Base-by-base conservation (phyloP, 2,113 vertebrate genomes). In the Fulica atra region DNA sequence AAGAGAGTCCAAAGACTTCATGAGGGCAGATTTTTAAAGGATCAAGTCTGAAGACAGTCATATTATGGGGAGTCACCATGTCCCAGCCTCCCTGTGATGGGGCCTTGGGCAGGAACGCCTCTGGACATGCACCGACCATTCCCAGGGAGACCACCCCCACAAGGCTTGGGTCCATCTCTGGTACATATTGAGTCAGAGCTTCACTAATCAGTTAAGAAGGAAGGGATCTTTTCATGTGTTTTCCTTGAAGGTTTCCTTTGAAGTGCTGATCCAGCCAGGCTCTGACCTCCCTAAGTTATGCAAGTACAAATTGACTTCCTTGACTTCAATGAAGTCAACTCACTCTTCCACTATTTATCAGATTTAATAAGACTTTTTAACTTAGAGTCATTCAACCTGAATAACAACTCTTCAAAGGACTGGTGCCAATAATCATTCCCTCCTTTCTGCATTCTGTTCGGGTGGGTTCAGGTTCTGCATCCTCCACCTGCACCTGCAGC, bases 61-160 rank as follows among this genome's bases (percentile, higher is more conserved):
- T 24, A 33, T 40, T 51, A 42, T 0, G 1, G 28, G 48, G 25
- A 29, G 0, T 20, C 66, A 40, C 33, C 54, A 35, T 8, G 15
- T 33, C n/a, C 48, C 46, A 29, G 24, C 33, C 25, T 65, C 13
- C 56, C 8, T 0, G 0, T 53, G 18, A 31, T 24, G 29, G 11
- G 29, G 16, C 5, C 25, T 54, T 28, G 18, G 44, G 29, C 78
- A 69, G 33, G 15, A 65, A 13, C 0, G 0, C 2, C 48, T 14
- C 3, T 11, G 29, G 16, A 10, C 23, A 16, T 1, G 24, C 20
- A 70, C 17, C 33, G 40, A 40, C 17, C 15, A 1, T 21, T 54
- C 29, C 28, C 0, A 0, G 11, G 42, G 25, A 16, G 48, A 40
- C 28, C 50, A 68, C 3, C 5, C 38, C 18, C 17, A 9, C 36